Percentiles rank a stretch among this genome's conserved stretches.
These are phyloP conservation scores for Jordanella pulchra DNA, from an alignment of 2,797 vertebrate genomes.

Conservation along the genomic window DNA sequence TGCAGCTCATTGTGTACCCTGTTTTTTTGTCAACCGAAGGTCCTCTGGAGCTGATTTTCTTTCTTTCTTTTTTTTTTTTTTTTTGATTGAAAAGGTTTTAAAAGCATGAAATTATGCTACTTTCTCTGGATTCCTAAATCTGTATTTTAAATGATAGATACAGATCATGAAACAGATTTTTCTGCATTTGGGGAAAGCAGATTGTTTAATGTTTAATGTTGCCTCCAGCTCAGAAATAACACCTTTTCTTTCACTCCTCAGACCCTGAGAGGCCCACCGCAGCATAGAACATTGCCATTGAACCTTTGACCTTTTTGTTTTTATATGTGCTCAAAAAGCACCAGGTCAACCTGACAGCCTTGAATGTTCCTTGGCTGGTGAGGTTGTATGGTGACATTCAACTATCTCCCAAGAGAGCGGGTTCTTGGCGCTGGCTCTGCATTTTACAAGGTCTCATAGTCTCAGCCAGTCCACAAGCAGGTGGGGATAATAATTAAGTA, in stretches of 20 bases:
- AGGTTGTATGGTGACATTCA: constrained; percentile 69
- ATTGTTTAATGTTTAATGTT: constrained; percentile 14
- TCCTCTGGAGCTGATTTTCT: not conserved
- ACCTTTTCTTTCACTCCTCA: not conserved
- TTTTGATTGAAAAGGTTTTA: not conserved
- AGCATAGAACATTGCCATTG: constrained; percentile 30
- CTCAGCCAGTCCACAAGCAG: constrained; percentile 62
- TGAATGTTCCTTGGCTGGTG: constrained; percentile 57
- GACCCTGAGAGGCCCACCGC: constrained; percentile 24
- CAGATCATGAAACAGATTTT: constrained; percentile 1
- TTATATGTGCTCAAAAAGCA: constrained; percentile 46
- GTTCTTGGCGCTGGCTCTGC: constrained; percentile 54
- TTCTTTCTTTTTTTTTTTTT: too few relatives aligned
- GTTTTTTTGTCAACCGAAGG: too few relatives aligned
- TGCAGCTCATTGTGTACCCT: not conserved
- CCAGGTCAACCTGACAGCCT: constrained; percentile 58
- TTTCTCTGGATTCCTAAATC: not conserved
- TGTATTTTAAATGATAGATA: not conserved
- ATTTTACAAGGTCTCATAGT: constrained; percentile 64
- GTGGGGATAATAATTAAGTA: constrained; percentile 74
- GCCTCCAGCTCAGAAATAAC: constrained; percentile 5
- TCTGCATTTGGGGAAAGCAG: not conserved
- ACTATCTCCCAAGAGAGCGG: constrained; percentile 48
- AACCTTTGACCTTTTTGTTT: constrained; percentile 63
- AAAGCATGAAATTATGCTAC: not conserved